These are phyloP conservation scores for Ochropleura leucogaster DNA, from an alignment of 2,888 invertebrate genomes.

Conservation along the genomic window DNA sequence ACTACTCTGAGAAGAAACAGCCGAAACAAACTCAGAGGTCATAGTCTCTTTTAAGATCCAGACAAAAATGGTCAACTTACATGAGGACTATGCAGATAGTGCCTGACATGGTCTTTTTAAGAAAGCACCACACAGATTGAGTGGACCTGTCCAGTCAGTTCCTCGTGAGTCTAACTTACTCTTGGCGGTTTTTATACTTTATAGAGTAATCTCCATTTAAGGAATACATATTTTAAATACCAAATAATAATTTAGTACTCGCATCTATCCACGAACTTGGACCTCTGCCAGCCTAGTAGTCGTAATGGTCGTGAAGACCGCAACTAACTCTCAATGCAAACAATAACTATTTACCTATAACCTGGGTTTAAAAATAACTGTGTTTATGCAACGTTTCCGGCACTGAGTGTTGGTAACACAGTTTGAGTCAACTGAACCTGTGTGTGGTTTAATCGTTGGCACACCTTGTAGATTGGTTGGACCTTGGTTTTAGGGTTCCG, in stretches of 20 bases:
- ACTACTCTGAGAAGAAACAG: too few species aligned
- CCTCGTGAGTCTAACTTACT: too few species aligned
- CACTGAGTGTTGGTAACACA: slow-evolving; percentile 9
- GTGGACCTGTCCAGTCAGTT: too few species aligned
- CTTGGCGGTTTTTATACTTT: background rate
- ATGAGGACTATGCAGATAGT: too few species aligned
- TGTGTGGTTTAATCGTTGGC: background rate
- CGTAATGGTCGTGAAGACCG: slow-evolving; percentile 41
- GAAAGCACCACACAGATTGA: too few species aligned
- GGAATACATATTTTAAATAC: background rate
- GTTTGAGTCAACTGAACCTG: background rate
- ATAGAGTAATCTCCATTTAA: background rate
- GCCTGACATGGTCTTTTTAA: too few species aligned
- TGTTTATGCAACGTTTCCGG: slow-evolving; percentile 61
- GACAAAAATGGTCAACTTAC: too few species aligned
- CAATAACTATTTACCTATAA: slow-evolving; percentile 64
- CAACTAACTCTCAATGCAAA: slow-evolving; percentile 46
- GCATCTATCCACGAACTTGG: slow-evolving; percentile 23
- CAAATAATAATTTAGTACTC: background rate
- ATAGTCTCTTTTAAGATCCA: too few species aligned
- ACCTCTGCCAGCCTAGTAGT: slow-evolving; percentile 9
- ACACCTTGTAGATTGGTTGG: background rate
- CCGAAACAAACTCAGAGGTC: too few species aligned
- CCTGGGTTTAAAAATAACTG: slow-evolving; percentile 56
- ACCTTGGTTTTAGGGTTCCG: background rate